Percentiles rank a stretch among this genome's conserved stretches.
These are phyloP conservation scores for Pherbina coryleti DNA, from an alignment of 2,888 invertebrate genomes.

Conservation along the genomic window DNA sequence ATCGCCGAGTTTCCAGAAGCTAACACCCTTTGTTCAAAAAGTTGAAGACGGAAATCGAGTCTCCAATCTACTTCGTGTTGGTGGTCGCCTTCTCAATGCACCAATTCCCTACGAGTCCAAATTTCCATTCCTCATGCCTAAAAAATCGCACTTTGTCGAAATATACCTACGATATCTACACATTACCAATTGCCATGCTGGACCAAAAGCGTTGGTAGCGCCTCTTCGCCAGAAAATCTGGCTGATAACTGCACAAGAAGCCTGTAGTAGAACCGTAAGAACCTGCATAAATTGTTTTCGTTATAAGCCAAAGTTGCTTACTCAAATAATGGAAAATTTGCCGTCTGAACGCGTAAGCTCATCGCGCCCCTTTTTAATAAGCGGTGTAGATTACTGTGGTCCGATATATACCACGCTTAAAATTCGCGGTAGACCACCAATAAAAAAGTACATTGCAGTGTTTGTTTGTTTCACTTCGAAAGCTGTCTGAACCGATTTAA, in stretches of 20 bases:
- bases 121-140: constrained; percentile 27
- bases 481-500: no score
- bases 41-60: constrained; percentile 6
- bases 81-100: constrained; percentile 29
- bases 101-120: constrained; percentile 35
- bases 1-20: constrained; percentile 2
- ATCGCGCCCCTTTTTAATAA: neutral
- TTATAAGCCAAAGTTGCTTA: neutral
- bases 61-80: constrained; percentile 34
- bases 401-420: neutral
- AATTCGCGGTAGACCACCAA: neutral
- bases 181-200: constrained; percentile 9
- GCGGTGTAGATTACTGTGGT: neutral
- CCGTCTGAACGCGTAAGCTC: neutral
- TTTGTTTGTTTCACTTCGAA: constrained; percentile 23
- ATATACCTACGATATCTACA: constrained; percentile 1
- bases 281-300: constrained; percentile 19
- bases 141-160: constrained; percentile 1
- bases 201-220: neutral
- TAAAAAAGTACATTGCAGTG: neutral
- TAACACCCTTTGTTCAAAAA: constrained; percentile 29
- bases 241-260: neutral
- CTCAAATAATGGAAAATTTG: constrained; percentile 26
- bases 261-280: constrained; percentile 5
- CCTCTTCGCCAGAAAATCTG: constrained; percentile 20